Percentiles rank a stretch among this genome's conserved stretches.
phyloP scores from a whole-genome alignment of 2,797 vertebrate species.

The Thalassophryne amazonica region DNA sequence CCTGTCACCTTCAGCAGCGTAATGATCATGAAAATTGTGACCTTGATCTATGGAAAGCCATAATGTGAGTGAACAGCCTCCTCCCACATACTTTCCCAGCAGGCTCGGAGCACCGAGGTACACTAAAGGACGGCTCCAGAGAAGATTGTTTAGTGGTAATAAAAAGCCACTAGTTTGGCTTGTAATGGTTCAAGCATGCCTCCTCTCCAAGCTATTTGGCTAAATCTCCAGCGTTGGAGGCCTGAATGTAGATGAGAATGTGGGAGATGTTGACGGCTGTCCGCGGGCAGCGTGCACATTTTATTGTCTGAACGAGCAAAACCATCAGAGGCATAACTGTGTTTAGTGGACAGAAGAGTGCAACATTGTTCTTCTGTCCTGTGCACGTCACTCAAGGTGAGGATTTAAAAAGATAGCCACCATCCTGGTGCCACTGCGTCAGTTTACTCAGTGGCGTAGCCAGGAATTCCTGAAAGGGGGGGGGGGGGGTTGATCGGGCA shows the following conservation, averaged over 20 bases:
- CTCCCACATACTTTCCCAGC: conserved; percentile 68
- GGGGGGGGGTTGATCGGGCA: too few species aligned
- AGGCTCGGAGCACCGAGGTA: conserved; percentile 50
- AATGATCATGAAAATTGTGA: conserved; percentile 82
- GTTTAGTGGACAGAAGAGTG: conserved; percentile 47
- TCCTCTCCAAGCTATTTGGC: conserved; percentile 64
- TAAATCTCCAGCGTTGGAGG: conserved; percentile 64
- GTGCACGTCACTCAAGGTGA: conserved; percentile 33
- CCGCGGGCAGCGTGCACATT: conserved; percentile 51
- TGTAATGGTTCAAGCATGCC: conserved; percentile 64
- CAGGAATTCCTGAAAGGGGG: conserved; percentile 7
- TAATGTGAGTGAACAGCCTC: conserved; percentile 74
- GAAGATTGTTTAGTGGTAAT: conserved; percentile 76
- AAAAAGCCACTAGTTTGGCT: conserved; percentile 71
- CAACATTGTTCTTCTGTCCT: conserved; percentile 40
- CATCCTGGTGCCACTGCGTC: conserved; percentile 6
- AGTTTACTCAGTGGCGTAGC: too few species aligned
- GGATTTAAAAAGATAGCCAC: conserved; percentile 30
- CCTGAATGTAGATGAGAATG: conserved; percentile 67
- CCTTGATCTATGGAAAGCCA: conserved; percentile 80
- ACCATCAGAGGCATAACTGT: conserved; percentile 53
- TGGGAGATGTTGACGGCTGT: conserved; percentile 47
- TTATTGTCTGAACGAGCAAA: conserved; percentile 60
- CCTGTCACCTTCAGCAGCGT: conserved; percentile 79
- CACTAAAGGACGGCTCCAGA: conserved; percentile 65